Base-by-base conservation (phyloP, 2,797 vertebrate genomes). In the Lophotriccus pileatus region DNA sequence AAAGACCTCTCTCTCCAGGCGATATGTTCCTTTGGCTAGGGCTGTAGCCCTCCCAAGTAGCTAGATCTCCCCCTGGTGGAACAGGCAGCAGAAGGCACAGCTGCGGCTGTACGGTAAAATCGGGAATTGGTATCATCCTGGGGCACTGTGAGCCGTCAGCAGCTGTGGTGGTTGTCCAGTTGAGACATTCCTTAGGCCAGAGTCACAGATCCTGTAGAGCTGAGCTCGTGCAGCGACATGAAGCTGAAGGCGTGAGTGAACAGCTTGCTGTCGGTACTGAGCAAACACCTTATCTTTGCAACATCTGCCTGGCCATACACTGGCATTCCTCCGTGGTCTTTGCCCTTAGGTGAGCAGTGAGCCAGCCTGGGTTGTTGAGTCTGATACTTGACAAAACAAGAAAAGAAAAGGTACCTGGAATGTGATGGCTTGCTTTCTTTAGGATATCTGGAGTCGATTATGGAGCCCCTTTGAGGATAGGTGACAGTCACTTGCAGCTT, bases 31-130 rank as follows among this genome's bases (percentile, higher is more conserved):
- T 47, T 18, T 10, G 30, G 53, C 49, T 72, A 9, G 43, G 75
- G 50, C 55, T 41, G 41, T n/a, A 84, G 24, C 52, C 53, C 24
- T 91, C 82, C 52, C 24, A 5, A 95, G 74, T 53, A 74, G 56
- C 87, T 94, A 83, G 43, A 91, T 92, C 96, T 94, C 96, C 97
- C 95, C 94, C 95, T 97, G 82, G 76, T 95, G 96, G 96, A 87
- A 46, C 21, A 63, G 43, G 41, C 55, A 68, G 55, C 74, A 69
- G 92, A 27, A 81, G 66, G 69, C 83, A 62, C 37, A n/a, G 50
- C 59, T 55, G 6, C 0, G 0, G 22, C 20, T 46, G 53, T 32
- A 3, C 14, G 7, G 46, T 34, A 30, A 44, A 62, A 44, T 1
- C 72, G 62, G 64, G 22, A 74, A 53, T 68, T 37, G 43, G 7